Base-by-base conservation (phyloP, 2,113 vertebrate genomes). In the Perca flavescens region DNA sequence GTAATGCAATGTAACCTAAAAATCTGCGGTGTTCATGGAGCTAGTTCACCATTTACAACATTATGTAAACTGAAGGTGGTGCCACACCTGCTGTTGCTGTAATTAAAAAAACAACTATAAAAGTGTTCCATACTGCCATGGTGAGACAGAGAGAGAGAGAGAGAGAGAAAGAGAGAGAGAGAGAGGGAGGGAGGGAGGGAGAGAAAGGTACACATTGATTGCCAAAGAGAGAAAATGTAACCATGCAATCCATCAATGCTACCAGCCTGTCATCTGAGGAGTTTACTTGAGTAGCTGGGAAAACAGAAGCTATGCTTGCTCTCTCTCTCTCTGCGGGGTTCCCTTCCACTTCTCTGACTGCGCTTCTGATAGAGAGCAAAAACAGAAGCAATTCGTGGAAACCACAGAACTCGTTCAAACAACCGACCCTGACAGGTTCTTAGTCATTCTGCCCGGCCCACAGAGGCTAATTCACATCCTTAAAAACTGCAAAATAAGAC, bases 181-280 rank as follows among this genome's bases (percentile, higher is more conserved):
- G 7, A 40, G 36, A 36, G 34, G 8, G 36, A 40, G 9, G 10
- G 40, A 40, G 34, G 34, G 14, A 50, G 57, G 72, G 19, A 14
- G 17, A 77, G 79, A 70, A 31, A 77, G 31, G 78, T 40, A 77
- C 15, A 49, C 71, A 86, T 49, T 86, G 83, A 90, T 83, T 83
- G 77, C 72, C 67, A 75, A 82, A 82, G 63, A 80, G 50, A 84
- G 82, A 61, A 77, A 89, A 75, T 63, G 66, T 80, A 80, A 84
- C 69, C 75, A 31, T 53, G 85, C 63, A 82, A 90, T 93, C 75
- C 83, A 89, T 93, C 91, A 90, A n/a, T 53, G 74, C 67, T 40
- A 79, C 52, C 68, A 66, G 88, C 57, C 83, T 91, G 91, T 91
- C 91, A 91, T 89, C 56, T 79, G 82, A 73, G 52, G 74, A 79